Evolutionary conservation across 2,797 vertebrate species (phyloP), one percentile per base, ranked within the genome.

Genomic region (Macropus fuliginosus): DNA sequence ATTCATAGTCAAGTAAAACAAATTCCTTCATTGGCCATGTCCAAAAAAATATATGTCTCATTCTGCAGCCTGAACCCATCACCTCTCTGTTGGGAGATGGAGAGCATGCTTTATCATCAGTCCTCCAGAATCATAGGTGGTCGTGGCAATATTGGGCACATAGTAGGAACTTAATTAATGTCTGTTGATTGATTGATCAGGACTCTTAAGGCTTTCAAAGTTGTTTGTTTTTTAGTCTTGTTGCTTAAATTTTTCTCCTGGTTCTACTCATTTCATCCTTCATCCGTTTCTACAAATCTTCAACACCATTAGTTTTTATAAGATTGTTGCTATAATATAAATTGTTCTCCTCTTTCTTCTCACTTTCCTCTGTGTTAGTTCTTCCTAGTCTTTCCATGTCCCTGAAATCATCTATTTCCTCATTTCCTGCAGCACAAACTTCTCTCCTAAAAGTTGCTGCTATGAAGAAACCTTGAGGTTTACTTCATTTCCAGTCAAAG

Each of bases 401-500:
- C n/a, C n/a, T 81, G n/a, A 81, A 81, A 81, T 81, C 18, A 81
- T 21, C 16, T 9, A 40, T 46, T 81, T 74, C 16, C 18, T 40
- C 66, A 81, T 40, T 81, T 27, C 74, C 74, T 81, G 3, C 40
- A 46, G 40, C 74, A 81, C 8, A 92, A 95, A 91, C 28, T 62
- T 24, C 6, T 16, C 6, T 74, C 62, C 91, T 95, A n/a, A 18
- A 59, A 40, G 9, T 94, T 46, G 92, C n/a, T 91, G 12, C 57
- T 89, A 31, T 94, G 16, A 94, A 31, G 11, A 74, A 94, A 29
- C 9, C 62, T 81, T 3, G 87, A 54, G 18, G 34, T 28, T 46
- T 95, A 40, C 40, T 91, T 11, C 50, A 56, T 92, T 55, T 96
- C 62, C n/a, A 54, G 46, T 81, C 74, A 81, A 56, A 91, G 52